Base-by-base conservation (phyloP, 1,140 invertebrate species). In the Whitmania pigra region DNA sequence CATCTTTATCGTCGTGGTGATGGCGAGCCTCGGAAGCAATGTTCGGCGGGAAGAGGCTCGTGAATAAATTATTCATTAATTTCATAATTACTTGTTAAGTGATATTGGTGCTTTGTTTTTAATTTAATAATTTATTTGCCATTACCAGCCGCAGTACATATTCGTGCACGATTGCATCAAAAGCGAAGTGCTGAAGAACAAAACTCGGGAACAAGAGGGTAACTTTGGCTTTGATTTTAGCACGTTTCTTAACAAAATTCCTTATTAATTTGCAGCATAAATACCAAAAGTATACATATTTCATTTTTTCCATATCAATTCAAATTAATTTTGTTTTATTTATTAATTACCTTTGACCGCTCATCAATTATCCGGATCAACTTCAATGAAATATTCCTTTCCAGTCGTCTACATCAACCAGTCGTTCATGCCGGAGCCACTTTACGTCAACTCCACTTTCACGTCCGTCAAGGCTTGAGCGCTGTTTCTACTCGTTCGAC, bases 141-240 rank as follows among this genome's bases (percentile, higher is more conserved):
- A 2, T 25, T n/a, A 25, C 22, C 57, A 63, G 57, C 29, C 57
- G 5, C 57, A 63, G 22, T 63, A 63, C 29, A 63, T 63, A 25
- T 63, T 63, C 57, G 57, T 31, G 29, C 57, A 63, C 57, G 57
- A 63, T 13, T 63, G 57, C 57, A 63, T 63, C 57, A 63, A n/a
- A 63, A 1, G 22, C 29, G 57, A 63, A 31, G 22, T 63, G 22
- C 6, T 63, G 13, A 63, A 18, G 29, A 63, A 63, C 29, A 63
- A 63, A n/a, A 31, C 22, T 22, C 22, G 57, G 9, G 57, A 63
- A 63, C 3, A 22, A 22, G 57, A 31, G 11, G 57, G 57, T 25
- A 63, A 17, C 43, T 49, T 49, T 43, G 13, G 13, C 5, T 43
- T 43, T 17, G 15, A 49, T 0, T 49, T 49, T 15, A 17, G 0